Evolutionary conservation across 2,113 vertebrate species (phyloP).

Genomic region (Dicrurus megarhynchus): DNA sequence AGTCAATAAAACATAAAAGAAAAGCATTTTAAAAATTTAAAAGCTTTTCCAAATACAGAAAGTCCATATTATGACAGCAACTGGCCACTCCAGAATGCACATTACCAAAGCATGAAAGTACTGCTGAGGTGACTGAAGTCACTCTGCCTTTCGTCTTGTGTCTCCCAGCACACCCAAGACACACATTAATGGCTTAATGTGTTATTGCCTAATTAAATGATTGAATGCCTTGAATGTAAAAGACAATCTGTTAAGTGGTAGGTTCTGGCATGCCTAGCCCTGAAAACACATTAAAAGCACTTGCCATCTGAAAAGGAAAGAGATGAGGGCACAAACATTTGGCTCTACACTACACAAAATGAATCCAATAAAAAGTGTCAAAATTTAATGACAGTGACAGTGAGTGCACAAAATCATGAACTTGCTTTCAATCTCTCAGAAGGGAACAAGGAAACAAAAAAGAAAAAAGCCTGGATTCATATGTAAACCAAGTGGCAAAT

Average conservation of each 20-base stretch:
- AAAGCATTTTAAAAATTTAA: neutral
- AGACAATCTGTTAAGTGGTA: constrained; percentile 26
- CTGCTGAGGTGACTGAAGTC: neutral
- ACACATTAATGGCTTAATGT: neutral
- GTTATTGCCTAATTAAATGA: constrained; percentile 36
- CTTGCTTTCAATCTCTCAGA: neutral
- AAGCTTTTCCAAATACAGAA: constrained; percentile 4
- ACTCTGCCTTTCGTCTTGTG: neutral
- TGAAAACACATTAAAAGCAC: constrained; percentile 34
- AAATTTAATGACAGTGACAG: neutral
- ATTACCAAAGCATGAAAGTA: constrained; percentile 18
- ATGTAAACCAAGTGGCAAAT: neutral
- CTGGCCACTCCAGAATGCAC: neutral
- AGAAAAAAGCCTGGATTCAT: neutral
- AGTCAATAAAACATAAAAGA: constrained; percentile 19
- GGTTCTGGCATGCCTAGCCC: neutral
- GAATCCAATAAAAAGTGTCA: neutral
- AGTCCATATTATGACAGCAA: neutral
- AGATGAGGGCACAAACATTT: neutral
- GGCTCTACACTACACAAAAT: neutral
- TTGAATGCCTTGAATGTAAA: neutral
- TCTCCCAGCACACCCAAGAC: neutral
- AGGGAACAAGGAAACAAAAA: neutral
- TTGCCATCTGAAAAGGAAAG: neutral
- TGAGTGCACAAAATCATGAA: neutral